phyloP scores from a whole-genome alignment of 2,113 vertebrate genomes.

The Eulacestoma nigropectus region DNA sequence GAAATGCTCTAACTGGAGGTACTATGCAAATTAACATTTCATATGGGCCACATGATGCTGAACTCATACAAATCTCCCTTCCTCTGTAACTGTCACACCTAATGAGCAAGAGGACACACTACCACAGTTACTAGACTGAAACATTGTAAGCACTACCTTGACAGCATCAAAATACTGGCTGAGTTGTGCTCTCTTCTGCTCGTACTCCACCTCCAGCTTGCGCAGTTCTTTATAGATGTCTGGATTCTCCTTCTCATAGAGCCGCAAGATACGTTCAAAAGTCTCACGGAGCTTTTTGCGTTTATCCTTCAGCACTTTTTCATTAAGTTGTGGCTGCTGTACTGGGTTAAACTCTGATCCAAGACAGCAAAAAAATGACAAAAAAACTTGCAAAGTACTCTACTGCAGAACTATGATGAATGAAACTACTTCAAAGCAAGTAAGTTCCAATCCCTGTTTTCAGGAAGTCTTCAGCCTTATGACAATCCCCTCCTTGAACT shows the following conservation, averaged over 20 bases:
- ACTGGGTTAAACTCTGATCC: constrained; percentile 93
- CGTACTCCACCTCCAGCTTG: constrained; percentile 92
- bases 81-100: not conserved
- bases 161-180: constrained; percentile 97
- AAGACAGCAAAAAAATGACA: not conserved
- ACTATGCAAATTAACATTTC: not conserved
- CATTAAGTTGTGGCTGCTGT: constrained; percentile 92
- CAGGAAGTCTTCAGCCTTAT: not conserved
- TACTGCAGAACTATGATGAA: not conserved
- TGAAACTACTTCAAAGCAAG: not conserved
- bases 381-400: not conserved
- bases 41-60: not conserved
- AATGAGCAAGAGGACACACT: not conserved
- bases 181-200: constrained; percentile 93
- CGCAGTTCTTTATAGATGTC: constrained; percentile 95
- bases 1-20: not conserved
- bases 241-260: constrained; percentile 95
- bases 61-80: not conserved
- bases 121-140: not conserved
- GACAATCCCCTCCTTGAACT: not conserved
- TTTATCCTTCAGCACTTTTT: constrained; percentile 96
- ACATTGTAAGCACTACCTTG: constrained; percentile 74
- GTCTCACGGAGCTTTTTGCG: constrained; percentile 97
- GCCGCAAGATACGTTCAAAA: constrained; percentile 91
- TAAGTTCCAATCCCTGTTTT: not conserved